Evolutionary conservation across 2,113 vertebrate species (phyloP), one percentile per base, ranked within the genome.

Genomic region (Nymphicus hollandicus): DNA sequence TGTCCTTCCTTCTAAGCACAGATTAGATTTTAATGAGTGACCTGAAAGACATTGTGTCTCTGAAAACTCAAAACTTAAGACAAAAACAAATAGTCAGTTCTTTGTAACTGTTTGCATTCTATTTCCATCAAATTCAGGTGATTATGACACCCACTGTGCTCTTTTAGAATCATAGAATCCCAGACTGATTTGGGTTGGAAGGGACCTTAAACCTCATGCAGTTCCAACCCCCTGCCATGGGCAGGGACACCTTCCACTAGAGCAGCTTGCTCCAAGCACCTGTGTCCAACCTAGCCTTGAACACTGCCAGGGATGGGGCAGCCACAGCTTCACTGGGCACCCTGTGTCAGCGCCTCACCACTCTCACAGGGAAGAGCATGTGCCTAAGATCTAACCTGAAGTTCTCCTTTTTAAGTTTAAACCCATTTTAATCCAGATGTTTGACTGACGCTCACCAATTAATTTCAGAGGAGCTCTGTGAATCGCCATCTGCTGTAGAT

Each of bases 401-500:
- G 33, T 35, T 58, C 33, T n/a, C 22, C 13, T 58, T n/a, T 58
- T 35, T 22, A 58, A 35, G 13, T 58, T 58, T 58, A 24, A 58
- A 10, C 33, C 20, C 33, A 58, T 63, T 71, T 60, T 50, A 70
- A n/a, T 60, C 27, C 33, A 46, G 41, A 10, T 35, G 20, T 55
- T 43, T 72, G 16, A 16, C 46, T 53, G 61, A 49, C 27, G 47
- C 37, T 78, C 72, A 39, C 15, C 68, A 56, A 41, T 81, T 71
- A 16, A 23, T 52, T 71, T 69, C 43, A 52, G 69, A 28, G 56
- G 29, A 89, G 33, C 19, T 63, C 43, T 13, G 9, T 55, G 56
- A 82, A 23, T 49, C 2, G 0, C 44, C 44, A 8, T 10, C 49
- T 1, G 0, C 43, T 44, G 7, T 6, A 69, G 49, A 44, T 60